phyloP scores from a whole-genome alignment of 2,797 vertebrate genomes.

The Psittacula echo region DNA sequence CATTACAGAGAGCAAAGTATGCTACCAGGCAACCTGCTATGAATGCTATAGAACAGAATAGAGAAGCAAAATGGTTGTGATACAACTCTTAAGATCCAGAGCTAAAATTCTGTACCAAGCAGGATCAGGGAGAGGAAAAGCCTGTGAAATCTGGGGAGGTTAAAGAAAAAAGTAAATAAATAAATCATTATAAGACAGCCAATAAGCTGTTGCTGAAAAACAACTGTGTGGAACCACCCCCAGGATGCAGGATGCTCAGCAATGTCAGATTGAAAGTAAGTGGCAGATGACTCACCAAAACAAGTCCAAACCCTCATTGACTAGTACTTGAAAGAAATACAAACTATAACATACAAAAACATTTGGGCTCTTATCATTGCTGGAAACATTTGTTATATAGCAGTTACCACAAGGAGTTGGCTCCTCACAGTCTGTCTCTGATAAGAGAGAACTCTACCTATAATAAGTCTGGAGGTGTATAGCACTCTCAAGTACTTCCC shows the following conservation, averaged over 20 bases:
- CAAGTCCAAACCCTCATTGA: background rate
- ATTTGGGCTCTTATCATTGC: background rate
- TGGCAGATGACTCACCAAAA: background rate
- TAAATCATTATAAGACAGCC: background rate
- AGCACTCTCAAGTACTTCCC: background rate
- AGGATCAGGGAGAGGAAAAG: background rate
- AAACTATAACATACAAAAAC: background rate
- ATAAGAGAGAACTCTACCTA: background rate
- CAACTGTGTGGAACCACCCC: background rate
- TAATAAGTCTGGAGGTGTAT: background rate
- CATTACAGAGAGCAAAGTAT: background rate
- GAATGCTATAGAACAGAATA: background rate
- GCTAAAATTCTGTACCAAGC: background rate
- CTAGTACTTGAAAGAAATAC: background rate
- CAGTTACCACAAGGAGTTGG: background rate
- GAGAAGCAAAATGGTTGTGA: background rate
- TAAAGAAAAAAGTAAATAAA: background rate
- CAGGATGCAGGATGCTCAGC: background rate
- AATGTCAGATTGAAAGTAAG: background rate
- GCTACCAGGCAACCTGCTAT: background rate
- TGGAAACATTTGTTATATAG: background rate
- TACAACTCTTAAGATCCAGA: background rate
- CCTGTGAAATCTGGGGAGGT: background rate
- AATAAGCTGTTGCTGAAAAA: background rate
- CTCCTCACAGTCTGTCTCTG: background rate